Evolutionary conservation across 2,797 vertebrate species (phyloP).

Genomic region (Crypturellus tataupa): DNA sequence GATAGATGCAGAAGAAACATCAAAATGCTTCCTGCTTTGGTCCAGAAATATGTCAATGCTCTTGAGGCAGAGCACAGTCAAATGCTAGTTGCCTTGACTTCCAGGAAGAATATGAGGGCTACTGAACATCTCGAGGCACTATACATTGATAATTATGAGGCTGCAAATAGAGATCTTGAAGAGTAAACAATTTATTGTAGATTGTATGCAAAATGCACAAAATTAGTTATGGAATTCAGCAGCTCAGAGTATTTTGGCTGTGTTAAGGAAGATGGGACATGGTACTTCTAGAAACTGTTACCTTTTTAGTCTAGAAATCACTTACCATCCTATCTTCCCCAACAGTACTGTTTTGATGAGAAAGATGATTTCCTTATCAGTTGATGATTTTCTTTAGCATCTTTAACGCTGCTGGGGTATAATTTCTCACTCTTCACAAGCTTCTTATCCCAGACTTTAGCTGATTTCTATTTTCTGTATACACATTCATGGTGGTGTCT

Average conservation of each 20-base stretch:
- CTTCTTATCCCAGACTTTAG: not conserved
- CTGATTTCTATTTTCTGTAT: not conserved
- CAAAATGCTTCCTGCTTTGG: not conserved
- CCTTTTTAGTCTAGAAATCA: not conserved
- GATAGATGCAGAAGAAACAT: not conserved
- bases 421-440: not conserved
- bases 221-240: not conserved
- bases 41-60: fast-evolving
- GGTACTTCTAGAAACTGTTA: not conserved
- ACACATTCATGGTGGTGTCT: not conserved
- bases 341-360: not conserved
- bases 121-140: not conserved
- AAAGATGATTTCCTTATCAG: not conserved
- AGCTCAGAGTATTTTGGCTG: not conserved
- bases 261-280: not conserved
- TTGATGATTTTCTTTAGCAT: too few relatives aligned
- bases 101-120: not conserved
- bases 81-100: not conserved
- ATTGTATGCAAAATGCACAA: not conserved
- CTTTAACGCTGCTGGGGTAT: not conserved
- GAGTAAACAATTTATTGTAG: not conserved
- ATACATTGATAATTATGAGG: not conserved
- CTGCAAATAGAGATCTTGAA: not conserved
- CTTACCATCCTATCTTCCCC: fast-evolving
- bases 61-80: not conserved